phyloP scores from a whole-genome alignment of 2,797 vertebrate species.

The Lacerta viridis region DNA sequence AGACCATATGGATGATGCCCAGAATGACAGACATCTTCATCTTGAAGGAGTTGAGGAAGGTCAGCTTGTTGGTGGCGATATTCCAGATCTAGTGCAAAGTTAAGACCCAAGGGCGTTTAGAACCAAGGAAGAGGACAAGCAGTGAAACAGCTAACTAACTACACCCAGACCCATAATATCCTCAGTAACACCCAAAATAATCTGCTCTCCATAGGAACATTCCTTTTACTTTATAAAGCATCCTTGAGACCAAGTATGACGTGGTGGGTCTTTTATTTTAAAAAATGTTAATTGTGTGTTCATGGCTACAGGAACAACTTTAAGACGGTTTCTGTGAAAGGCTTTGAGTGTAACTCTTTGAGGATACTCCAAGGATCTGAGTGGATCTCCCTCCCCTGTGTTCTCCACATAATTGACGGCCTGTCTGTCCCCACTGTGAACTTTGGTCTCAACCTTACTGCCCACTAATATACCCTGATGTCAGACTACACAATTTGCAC shows the following conservation, averaged over 20 bases:
- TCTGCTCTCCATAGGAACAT: not conserved
- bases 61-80: slow-evolving; percentile 94
- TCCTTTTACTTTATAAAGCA: not conserved
- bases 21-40: slow-evolving; percentile 99
- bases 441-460: not conserved
- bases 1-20: slow-evolving; percentile 96
- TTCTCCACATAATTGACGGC: not conserved
- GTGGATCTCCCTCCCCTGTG: no score
- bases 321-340: not conserved
- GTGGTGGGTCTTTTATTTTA: not conserved
- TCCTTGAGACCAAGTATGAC: not conserved
- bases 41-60: slow-evolving; percentile 98
- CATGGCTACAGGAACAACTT: not conserved
- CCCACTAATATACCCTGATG: no score
- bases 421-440: no score
- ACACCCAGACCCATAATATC: not conserved
- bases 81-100: slow-evolving; percentile 91
- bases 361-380: not conserved
- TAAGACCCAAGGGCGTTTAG: not conserved
- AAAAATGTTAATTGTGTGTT: not conserved
- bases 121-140: no score
- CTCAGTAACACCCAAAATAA: not conserved
- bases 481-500: not conserved
- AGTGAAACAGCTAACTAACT: not conserved
- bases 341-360: not conserved